These are phyloP conservation scores for Tetranychus urticae DNA, from an alignment of 1,140 invertebrate species.

Conservation along the genomic window DNA sequence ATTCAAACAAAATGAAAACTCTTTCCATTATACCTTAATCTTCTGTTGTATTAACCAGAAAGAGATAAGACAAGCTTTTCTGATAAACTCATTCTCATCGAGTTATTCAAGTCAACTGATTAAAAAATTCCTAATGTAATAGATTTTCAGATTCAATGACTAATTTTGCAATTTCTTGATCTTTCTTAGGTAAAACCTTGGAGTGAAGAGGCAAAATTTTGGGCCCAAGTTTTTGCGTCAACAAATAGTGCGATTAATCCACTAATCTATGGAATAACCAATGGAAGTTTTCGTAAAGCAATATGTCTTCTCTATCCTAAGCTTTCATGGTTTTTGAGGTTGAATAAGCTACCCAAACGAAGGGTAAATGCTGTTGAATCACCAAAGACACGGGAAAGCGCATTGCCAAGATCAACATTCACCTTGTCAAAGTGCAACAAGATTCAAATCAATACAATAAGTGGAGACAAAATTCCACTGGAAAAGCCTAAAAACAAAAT, in stretches of 20 bases:
- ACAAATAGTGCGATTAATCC: not conserved
- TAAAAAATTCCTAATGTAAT: not conserved
- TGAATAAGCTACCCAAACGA: not conserved
- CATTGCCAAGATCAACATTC: too few relatives aligned
- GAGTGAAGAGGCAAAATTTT: not conserved
- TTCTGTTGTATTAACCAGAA: not conserved
- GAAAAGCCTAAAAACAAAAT: too few relatives aligned
- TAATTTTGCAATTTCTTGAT: not conserved
- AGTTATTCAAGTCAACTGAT: too few relatives aligned
- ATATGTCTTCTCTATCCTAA: not conserved
- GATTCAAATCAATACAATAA: too few relatives aligned
- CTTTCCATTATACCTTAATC: too few relatives aligned
- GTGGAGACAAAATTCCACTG: too few relatives aligned
- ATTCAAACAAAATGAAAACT: too few relatives aligned
- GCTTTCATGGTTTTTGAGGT: not conserved
- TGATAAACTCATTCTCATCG: too few relatives aligned
- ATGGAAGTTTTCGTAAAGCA: slow-evolving; percentile 31
- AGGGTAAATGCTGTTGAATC: too few relatives aligned
- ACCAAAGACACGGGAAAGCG: too few relatives aligned
- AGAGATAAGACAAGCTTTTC: too few relatives aligned
- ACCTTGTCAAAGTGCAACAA: too few relatives aligned
- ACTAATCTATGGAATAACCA: slow-evolving; percentile 36
- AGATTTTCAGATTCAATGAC: not conserved
- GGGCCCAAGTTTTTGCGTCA: not conserved
- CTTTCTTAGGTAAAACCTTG: not conserved